Percentiles rank a stretch among this genome's conserved stretches.
These are phyloP conservation scores for Trichomalopsis sarcophagae DNA, from an alignment of 1,140 invertebrate species.

Conservation along the genomic window DNA sequence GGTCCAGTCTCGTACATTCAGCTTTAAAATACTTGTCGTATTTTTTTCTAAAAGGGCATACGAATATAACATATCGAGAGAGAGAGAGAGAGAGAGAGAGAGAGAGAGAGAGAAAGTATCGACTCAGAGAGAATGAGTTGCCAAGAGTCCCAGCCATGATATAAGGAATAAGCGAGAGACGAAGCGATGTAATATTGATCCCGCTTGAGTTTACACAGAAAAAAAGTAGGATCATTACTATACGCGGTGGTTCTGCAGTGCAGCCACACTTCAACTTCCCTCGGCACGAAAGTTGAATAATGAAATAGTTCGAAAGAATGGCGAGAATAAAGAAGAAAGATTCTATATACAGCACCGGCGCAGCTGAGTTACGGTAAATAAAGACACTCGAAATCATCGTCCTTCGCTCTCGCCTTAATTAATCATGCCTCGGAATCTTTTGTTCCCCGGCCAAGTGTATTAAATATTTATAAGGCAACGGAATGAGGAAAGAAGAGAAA, in stretches of 20 bases:
- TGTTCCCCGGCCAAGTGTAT: slow-evolving; percentile 24
- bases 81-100: not conserved
- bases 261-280: too few species aligned
- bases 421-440: slow-evolving; percentile 31
- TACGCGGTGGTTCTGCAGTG: not conserved
- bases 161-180: not conserved
- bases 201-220: not conserved
- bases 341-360: not conserved
- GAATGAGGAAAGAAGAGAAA: not conserved
- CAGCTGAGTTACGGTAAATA: slow-evolving; percentile 24
- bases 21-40: slow-evolving; percentile 61
- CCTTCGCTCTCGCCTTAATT: slow-evolving; percentile 31
- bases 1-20: slow-evolving; percentile 74
- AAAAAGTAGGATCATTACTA: not conserved
- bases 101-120: not conserved
- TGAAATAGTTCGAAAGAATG: not conserved
- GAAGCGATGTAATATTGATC: not conserved
- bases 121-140: not conserved
- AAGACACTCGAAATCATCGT: slow-evolving; percentile 23
- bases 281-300: not conserved
- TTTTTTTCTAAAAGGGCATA: too few species aligned
- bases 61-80: not conserved
- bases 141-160: not conserved
- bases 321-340: not conserved
- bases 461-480: slow-evolving; percentile 34